phyloP scores from a whole-genome alignment of 2,113 vertebrate genomes.

The Microtus montanus region DNA sequence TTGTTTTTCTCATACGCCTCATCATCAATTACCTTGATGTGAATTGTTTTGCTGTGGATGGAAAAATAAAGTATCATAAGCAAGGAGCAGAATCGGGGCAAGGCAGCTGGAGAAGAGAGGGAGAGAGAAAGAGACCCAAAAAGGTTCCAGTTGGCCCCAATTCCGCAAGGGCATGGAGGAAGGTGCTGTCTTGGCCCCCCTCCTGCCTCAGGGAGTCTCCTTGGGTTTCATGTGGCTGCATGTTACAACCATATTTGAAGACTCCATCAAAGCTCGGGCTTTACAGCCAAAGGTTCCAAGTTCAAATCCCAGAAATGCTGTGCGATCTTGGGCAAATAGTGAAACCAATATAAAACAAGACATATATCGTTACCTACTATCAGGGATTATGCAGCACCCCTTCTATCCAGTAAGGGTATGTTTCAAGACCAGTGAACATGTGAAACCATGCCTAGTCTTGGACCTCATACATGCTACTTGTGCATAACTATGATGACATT shows the following conservation, averaged over 20 bases:
- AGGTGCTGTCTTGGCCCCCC: not conserved
- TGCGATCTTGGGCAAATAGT: not conserved
- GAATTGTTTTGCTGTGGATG: conserved; percentile 91
- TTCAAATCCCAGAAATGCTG: not conserved
- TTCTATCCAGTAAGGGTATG: not conserved
- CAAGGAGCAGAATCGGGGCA: conserved; percentile 69
- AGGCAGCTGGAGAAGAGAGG: conserved; percentile 76
- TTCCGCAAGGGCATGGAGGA: not conserved
- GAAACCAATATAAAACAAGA: not conserved
- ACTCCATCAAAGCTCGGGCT: not conserved
- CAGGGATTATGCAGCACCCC: not conserved
- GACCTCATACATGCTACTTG: not conserved
- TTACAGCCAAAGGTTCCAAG: not conserved
- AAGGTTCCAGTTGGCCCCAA: conserved; percentile 80
- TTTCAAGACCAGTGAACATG: not conserved
- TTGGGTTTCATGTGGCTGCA: not conserved
- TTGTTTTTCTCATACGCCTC: conserved; percentile 92
- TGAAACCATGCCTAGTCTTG: not conserved
- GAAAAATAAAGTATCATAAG: conserved; percentile 89
- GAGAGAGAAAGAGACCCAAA: conserved; percentile 61
- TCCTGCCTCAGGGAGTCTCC: not conserved
- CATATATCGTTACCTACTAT: not conserved
- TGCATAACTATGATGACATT: not conserved
- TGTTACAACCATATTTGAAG: not conserved
- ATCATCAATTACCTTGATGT: conserved; percentile 93